Percentiles rank a stretch among this genome's conserved stretches.
Conservation (phyloP, 2,797 vertebrate genomes). For the Brachyrhaphis roseni region DNA sequence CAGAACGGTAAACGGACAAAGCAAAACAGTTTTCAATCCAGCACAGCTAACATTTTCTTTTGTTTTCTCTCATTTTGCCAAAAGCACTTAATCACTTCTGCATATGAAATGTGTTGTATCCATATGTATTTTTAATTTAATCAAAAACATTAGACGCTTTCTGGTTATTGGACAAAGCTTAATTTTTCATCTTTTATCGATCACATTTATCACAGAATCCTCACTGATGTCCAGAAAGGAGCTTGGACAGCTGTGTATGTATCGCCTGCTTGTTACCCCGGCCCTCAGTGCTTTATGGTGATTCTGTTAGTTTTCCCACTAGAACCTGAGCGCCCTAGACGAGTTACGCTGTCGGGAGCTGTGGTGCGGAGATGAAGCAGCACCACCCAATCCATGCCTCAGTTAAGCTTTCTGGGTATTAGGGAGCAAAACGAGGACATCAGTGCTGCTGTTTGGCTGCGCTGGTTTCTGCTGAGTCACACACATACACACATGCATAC, state of each 20-base stretch:
- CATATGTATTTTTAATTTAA: not conserved
- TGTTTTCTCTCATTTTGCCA: not conserved
- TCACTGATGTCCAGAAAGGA: constrained; percentile 77
- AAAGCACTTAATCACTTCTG: not conserved
- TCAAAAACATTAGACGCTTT: not conserved
- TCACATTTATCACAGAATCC: constrained; percentile 72
- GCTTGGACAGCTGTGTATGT: constrained; percentile 80
- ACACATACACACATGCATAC: constrained; percentile 29
- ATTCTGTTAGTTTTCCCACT: constrained; percentile 50
- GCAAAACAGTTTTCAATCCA: not conserved
- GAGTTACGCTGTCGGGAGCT: constrained; percentile 30
- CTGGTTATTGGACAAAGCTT: not conserved
- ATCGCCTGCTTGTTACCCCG: constrained; percentile 58
- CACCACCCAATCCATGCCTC: constrained; percentile 55
- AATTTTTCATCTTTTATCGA: constrained; percentile 49
- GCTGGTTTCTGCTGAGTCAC: constrained; percentile 62
- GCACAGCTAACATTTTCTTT: not conserved
- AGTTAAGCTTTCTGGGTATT: constrained; percentile 67
- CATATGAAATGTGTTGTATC: not conserved
- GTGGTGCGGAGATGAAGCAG: constrained; percentile 50
- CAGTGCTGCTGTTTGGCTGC: constrained; percentile 40
- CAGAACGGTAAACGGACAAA: constrained; percentile 89
- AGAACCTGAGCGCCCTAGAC: constrained; percentile 40
- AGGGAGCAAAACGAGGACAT: constrained; percentile 20
- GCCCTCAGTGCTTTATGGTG: constrained; percentile 48